Base-by-base conservation (phyloP, 1,140 invertebrate species). In the Marisa cornuarietis region DNA sequence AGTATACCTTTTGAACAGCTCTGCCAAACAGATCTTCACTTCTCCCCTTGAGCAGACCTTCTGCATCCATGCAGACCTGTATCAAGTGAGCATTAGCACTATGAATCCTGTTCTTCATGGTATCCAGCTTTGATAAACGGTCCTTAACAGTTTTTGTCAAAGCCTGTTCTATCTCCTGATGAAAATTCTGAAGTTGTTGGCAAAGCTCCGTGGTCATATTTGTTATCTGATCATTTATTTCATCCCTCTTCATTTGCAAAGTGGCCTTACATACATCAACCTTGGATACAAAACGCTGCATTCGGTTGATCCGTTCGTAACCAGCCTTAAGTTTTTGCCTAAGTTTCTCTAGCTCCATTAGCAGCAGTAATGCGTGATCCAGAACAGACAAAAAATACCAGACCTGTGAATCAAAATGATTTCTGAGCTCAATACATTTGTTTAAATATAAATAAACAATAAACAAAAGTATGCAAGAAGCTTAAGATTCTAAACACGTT, bases 61-160 rank as follows among this genome's bases (percentile, higher is more conserved):
- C 80, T 52, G 80, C 71, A 42, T 81, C 80, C 42, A 81, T 65
- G 63, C 80, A 81, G 20, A 81, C 71, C 72, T 81, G 61, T 16
- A 76, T 71, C 61, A 81, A 31, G 26, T 31, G 61, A 54, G 71
- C 72, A 42, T 78, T 74, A 31, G 63, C 71, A 9, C 75, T 31
- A 31, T 54, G 75, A 16, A 79, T 68, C 24, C 58, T 61, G 16
- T 81, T 31, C 49, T 68, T 65, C 31, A 73, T 49, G 52, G 68
- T 61, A 22, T 81, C 76, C 68, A 81, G 63, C 8, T 61, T 31
- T 31, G 49, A 26, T 20, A 52, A 66, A 0, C 73, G 77, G n/a
- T 71, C 63, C 0, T 49, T 42, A 16, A 81, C 80, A 18, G 72
- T 68, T 10, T 42, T 49, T 8, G 24, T 63, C 51, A 81, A n/a